phyloP scores from a whole-genome alignment of 2,888 invertebrate species.

The Andrena bucephala region DNA sequence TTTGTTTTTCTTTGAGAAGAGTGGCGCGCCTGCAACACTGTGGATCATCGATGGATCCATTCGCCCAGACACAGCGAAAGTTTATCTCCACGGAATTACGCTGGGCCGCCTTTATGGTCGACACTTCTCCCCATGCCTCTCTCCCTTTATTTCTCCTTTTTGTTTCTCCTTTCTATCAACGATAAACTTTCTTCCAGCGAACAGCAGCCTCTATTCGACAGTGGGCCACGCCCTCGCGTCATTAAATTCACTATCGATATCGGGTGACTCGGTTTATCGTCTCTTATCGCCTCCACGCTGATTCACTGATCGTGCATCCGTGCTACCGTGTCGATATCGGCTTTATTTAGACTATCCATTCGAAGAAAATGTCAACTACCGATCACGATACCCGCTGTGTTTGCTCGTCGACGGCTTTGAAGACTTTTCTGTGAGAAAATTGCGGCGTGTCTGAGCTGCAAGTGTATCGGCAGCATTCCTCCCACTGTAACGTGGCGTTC shows the following conservation, averaged over 20 bases:
- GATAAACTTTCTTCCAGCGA: constrained; percentile 53
- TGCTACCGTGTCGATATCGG: constrained; percentile 68
- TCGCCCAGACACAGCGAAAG: not conserved
- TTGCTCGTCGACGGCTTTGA: not conserved
- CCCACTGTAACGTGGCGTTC: too few relatives aligned
- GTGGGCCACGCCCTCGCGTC: constrained; percentile 64
- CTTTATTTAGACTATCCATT: constrained; percentile 55
- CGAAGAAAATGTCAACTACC: constrained; percentile 38
- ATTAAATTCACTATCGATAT: constrained; percentile 68
- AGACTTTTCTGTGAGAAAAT: not conserved
- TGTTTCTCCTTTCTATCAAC: constrained; percentile 9
- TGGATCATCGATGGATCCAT: constrained; percentile 8
- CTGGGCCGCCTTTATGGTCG: not conserved
- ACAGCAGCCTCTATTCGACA: constrained; percentile 54
- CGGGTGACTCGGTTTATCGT: constrained; percentile 62
- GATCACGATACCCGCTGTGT: not conserved
- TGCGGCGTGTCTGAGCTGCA: too few relatives aligned
- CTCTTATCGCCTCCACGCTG: constrained; percentile 63
- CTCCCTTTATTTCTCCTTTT: not conserved
- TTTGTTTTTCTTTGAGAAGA: constrained; percentile 58
- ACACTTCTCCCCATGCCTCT: not conserved
- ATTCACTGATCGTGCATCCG: constrained; percentile 68
- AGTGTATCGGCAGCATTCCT: too few relatives aligned
- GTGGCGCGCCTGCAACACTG: constrained; percentile 30
- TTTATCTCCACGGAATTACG: constrained; percentile 36